Evolutionary conservation across 2,113 vertebrate genomes (phyloP).

Genomic region (Apodemus speciosus): DNA sequence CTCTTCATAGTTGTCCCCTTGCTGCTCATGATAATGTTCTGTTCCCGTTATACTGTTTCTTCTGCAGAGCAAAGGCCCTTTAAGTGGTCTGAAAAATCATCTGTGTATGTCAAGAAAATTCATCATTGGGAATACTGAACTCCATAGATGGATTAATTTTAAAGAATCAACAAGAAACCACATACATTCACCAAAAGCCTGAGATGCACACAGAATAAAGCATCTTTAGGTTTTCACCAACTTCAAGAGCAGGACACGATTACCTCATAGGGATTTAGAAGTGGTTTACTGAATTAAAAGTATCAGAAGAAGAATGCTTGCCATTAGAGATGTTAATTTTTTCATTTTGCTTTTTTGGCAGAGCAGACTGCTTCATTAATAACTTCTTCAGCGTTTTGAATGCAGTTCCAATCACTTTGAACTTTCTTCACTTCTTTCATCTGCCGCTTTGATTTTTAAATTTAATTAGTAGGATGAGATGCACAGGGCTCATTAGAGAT

Average conservation of each 20-base stretch:
- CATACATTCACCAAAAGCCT: neutral
- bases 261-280: constrained; percentile 6
- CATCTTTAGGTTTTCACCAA: neutral
- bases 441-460: neutral
- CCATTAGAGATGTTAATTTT: neutral
- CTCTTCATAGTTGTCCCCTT: neutral
- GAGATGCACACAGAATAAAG: neutral
- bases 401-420: constrained; percentile 30
- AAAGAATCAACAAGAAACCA: neutral
- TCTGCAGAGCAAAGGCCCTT: neutral
- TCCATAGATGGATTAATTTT: neutral
- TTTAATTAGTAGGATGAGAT: constrained; percentile 22
- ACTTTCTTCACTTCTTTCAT: constrained; percentile 32
- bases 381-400: constrained; percentile 42
- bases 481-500: neutral
- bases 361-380: neutral
- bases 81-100: neutral
- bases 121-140: neutral
- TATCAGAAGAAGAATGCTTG: constrained; percentile 10
- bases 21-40: neutral
- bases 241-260: neutral
- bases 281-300: constrained; percentile 35
- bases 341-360: constrained; percentile 35
- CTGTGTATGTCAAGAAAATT: neutral
- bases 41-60: neutral